phyloP scores from a whole-genome alignment of 2,113 vertebrate genomes.

The Melanostigma gelatinosum region DNA sequence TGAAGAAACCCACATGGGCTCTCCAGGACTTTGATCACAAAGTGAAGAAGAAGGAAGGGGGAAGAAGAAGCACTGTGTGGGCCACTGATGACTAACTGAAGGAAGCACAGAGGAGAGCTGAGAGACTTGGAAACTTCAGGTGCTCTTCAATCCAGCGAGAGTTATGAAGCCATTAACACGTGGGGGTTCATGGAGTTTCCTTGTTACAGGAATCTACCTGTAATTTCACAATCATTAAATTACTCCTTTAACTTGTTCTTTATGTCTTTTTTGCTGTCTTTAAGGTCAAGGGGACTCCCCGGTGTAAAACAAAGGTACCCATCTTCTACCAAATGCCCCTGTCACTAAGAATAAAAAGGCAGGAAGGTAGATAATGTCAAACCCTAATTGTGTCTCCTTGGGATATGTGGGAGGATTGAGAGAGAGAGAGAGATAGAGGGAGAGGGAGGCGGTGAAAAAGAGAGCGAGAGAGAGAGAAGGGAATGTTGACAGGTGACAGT shows the following conservation, averaged over 20 bases:
- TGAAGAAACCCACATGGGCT: conserved; percentile 46
- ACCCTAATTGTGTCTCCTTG: conserved; percentile 67
- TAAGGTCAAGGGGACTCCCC: conserved; percentile 5
- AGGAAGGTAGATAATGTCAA: background rate
- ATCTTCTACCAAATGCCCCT: background rate
- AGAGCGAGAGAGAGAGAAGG: background rate
- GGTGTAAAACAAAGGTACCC: conserved; percentile 2
- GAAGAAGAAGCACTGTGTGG: conserved; percentile 43
- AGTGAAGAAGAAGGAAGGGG: conserved; percentile 39
- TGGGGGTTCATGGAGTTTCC: background rate
- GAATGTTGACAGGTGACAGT: conserved; percentile 31
- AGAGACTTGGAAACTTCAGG: conserved; percentile 30
- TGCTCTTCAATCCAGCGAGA: conserved; percentile 15
- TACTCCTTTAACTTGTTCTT: background rate
- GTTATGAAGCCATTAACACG: conserved; percentile 12
- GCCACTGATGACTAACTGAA: conserved; percentile 38
- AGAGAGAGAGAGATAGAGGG: background rate
- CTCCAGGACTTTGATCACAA: conserved; percentile 59
- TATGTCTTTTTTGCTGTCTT: background rate
- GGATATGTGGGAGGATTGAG: conserved; percentile 60
- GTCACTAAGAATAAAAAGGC: no score
- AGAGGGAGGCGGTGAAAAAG: background rate
- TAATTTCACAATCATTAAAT: background rate
- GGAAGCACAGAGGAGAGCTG: conserved; percentile 25
- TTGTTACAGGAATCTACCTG: background rate